Evolutionary conservation across 2,797 vertebrate species (phyloP).

Genomic region (Ptychobarbus kaznakovi): DNA sequence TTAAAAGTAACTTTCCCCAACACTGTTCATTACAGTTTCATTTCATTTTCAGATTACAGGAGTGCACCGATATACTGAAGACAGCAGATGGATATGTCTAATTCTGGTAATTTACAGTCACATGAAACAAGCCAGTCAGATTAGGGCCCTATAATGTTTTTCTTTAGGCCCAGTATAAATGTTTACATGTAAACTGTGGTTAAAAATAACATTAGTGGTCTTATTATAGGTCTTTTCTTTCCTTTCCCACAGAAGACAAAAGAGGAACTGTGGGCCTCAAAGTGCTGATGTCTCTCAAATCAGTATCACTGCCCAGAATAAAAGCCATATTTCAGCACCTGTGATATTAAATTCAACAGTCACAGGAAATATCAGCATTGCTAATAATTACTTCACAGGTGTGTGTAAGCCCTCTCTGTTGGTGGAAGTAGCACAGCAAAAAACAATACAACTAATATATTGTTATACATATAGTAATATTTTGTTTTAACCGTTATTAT

Average conservation of each 20-base stretch:
- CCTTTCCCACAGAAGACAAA: not conserved
- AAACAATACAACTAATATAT: no score
- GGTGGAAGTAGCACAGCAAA: not conserved
- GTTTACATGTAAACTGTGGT: not conserved
- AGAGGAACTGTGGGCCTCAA: not conserved
- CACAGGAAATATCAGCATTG: conserved; percentile 14
- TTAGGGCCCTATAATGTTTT: not conserved
- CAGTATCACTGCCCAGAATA: conserved; percentile 1
- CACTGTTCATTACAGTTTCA: no score
- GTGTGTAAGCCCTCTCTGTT: not conserved
- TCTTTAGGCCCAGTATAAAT: not conserved
- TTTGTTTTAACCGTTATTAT: not conserved
- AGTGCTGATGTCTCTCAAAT: not conserved
- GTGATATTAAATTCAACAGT: not conserved
- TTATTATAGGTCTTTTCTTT: not conserved
- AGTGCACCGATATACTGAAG: not conserved
- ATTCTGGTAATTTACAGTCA: not conserved
- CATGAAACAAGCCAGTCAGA: not conserved
- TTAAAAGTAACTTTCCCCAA: no score
- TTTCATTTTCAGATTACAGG: not conserved
- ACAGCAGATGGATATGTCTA: not conserved
- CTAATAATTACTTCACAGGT: conserved; percentile 18
- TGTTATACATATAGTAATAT: not conserved
- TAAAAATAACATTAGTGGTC: not conserved
- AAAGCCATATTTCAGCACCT: conserved; percentile 28